These are phyloP conservation scores for Catharus minimus DNA, from an alignment of 2,113 vertebrate species.

Conservation along the genomic window DNA sequence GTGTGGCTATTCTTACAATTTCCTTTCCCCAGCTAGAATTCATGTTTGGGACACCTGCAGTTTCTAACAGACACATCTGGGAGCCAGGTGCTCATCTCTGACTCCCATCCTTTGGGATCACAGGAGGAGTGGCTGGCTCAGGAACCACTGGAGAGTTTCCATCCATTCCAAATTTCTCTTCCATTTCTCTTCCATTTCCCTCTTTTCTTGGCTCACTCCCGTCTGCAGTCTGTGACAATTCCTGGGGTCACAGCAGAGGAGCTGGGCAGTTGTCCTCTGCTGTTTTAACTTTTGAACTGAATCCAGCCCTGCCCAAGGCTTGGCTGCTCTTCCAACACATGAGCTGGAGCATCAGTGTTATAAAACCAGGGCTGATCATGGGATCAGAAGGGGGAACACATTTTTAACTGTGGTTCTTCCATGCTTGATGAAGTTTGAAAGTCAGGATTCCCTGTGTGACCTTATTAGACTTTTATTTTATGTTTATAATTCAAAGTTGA, in stretches of 20 bases:
- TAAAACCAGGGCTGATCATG: background rate
- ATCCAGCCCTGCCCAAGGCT: background rate
- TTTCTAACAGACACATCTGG: background rate
- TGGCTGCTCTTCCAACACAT: background rate
- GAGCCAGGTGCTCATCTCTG: background rate
- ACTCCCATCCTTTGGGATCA: background rate
- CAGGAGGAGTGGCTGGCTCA: accelerated
- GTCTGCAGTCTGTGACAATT: background rate
- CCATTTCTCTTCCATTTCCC: background rate
- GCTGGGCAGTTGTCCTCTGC: background rate
- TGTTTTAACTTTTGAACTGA: background rate
- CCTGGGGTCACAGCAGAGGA: background rate
- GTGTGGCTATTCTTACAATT: background rate
- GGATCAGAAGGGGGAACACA: background rate
- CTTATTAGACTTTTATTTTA: background rate
- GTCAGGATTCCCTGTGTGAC: background rate
- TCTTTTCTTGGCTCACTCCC: background rate
- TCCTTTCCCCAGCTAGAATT: background rate
- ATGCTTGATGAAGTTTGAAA: background rate
- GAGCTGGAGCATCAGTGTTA: background rate
- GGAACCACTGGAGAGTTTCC: background rate
- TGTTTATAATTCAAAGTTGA: background rate
- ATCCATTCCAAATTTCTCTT: background rate
- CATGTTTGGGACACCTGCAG: background rate
- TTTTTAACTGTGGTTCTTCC: background rate